Conservation (phyloP, 2,888 invertebrate genomes). For the Neoitamus cyanurus region DNA sequence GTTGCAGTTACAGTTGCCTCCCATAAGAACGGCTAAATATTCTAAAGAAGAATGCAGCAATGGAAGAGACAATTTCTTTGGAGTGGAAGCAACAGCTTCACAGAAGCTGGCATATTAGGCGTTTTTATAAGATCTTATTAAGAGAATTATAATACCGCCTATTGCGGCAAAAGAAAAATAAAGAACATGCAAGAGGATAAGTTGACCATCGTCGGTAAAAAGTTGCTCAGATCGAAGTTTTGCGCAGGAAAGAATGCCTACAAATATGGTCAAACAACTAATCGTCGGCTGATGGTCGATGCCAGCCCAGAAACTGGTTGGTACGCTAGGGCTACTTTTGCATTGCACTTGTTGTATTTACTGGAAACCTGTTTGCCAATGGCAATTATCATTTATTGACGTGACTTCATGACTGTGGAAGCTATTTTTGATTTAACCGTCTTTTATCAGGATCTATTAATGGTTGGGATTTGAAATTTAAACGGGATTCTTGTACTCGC, state of each 20-base stretch:
- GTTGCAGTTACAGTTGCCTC: not conserved
- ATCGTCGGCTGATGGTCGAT: slow-evolving; percentile 35
- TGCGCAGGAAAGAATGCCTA: slow-evolving; percentile 40
- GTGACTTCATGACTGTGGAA: slow-evolving; percentile 36
- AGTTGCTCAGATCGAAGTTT: slow-evolving; percentile 24
- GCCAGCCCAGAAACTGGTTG: slow-evolving; percentile 40
- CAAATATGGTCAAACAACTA: slow-evolving; percentile 46
- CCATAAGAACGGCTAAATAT: not conserved
- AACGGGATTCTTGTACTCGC: not conserved
- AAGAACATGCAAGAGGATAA: slow-evolving; percentile 19
- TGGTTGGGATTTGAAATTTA: not conserved
- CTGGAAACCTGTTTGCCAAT: slow-evolving; percentile 34
- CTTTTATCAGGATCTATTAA: not conserved
- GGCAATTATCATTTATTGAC: slow-evolving; percentile 45
- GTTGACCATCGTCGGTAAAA: slow-evolving; percentile 25
- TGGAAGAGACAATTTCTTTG: not conserved
- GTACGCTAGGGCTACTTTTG: slow-evolving; percentile 34
- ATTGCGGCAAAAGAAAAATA: slow-evolving; percentile 8
- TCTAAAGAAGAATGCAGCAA: not conserved
- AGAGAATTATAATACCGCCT: slow-evolving; percentile 27
- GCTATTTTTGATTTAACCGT: slow-evolving; percentile 7
- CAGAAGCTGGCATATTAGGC: not conserved
- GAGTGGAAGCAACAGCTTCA: slow-evolving; percentile 14
- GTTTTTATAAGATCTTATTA: slow-evolving; percentile 13
- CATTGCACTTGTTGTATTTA: slow-evolving; percentile 42